Base-by-base conservation (phyloP, 1,140 invertebrate genomes). In the Lerema accius region DNA sequence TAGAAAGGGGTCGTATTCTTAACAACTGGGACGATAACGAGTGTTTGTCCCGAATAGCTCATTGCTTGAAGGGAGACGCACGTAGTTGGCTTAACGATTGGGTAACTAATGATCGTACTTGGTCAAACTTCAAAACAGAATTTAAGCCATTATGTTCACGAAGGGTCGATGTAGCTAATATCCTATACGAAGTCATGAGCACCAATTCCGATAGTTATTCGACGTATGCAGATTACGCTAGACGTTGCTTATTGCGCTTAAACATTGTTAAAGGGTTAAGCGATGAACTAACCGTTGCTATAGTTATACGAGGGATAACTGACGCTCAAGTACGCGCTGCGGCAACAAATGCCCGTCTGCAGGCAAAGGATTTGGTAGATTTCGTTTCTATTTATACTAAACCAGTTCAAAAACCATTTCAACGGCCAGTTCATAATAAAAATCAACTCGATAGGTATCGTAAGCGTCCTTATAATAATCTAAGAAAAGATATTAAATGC, bases 101-200 rank as follows among this genome's bases (percentile, higher is more conserved):
- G 68, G 49, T 65, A 0, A 65, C 53, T 0, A 67, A 49, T 42
- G 71, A 74, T 37, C 11, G 68, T 0, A 56, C 56, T 0, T 74
- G 65, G 68, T 45, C 51, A 14, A 73, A 71, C 40, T 73, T 73
- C 50, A 66, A 61, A 40, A 19, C 11, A 2, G 71, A 73, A 32
- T 70, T 73, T 53, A 63, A 39, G 5, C 9, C 64, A 10, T 46
- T 73, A 9, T 70, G 64, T 16, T 59, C 68, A 1, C n/a, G 5
- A 17, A 4, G 28, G 32, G 49, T 32, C 28, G 28, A 32, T 10
- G 9, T 32, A 39, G 53, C 68, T 0, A 66, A 68, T 26, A 74
- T 74, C 7, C 14, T 74, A 4, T 65, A 39, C 15, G 65, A 69
- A 32, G 28, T 64, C 0, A 71, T 71, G 59, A 53, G 42, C 7